Evolutionary conservation across 2,797 vertebrate genomes (phyloP).

Genomic region (Bucorvus abyssinicus): DNA sequence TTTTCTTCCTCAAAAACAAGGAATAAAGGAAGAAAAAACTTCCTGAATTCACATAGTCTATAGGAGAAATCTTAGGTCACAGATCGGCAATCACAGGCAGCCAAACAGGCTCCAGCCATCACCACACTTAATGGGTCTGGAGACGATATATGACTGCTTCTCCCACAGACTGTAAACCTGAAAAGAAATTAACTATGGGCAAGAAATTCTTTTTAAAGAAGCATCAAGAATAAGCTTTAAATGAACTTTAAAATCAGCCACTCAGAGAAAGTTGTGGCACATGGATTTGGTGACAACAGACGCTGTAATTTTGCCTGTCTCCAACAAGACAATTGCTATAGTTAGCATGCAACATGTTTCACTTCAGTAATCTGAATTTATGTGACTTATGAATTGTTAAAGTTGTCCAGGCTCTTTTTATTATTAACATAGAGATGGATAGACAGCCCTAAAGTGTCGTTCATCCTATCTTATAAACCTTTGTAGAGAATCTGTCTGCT

Average conservation of each 20-base stretch:
- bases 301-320: conserved; percentile 1
- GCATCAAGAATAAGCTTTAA: not conserved
- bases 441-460: not conserved
- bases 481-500: not conserved
- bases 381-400: not conserved
- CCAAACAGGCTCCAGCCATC: not conserved
- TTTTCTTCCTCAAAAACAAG: not conserved
- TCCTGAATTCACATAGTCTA: not conserved
- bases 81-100: not conserved
- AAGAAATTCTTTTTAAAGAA: not conserved
- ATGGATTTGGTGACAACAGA: not conserved
- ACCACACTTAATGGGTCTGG: not conserved
- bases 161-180: not conserved
- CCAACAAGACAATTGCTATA: not conserved
- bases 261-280: not conserved
- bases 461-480: not conserved
- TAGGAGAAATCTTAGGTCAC: not conserved
- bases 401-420: not conserved
- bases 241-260: not conserved
- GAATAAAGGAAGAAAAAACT: not conserved
- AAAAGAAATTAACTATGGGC: not conserved
- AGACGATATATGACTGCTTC: not conserved
- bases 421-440: conserved; percentile 26
- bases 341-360: not conserved
- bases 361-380: conserved; percentile 21